Base-by-base conservation (phyloP, 2,797 vertebrate species). In the Arrhamphus sclerolepis region DNA sequence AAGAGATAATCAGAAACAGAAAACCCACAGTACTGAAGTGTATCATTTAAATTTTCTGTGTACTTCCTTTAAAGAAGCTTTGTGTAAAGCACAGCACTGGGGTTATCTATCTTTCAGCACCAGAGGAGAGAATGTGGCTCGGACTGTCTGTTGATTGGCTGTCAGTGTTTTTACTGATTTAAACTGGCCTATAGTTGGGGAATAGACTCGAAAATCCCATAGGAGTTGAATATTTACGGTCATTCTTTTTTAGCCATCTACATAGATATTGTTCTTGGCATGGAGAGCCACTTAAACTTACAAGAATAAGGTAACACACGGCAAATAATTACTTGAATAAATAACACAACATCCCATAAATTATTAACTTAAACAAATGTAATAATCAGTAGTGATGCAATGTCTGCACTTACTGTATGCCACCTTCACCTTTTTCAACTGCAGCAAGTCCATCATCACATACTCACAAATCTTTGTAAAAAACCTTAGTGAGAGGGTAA, bases 401-500 rank as follows among this genome's bases (percentile, higher is more conserved):
- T 5, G 7, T 47, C 51, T 21, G 18, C 24, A 47, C 22, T 59
- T 51, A 21, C 44, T 34, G 1, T 26, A 5, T 50, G 16, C 62
- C 41, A 40, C 14, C 21, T 67, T 71, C 24, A 14, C 34, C 19
- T 26, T 24, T 55, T 13, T 66, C 9, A 22, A 28, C 8, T 61
- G 38, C 24, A 6, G 34, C 21, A 16, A 48, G 47, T 74, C 62
- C 8, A 52, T 55, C 46, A 19, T 42, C 55, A 17, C 34, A 14
- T 16, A 38, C 49, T 90, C 76, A 94, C 80, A 96, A 83, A 72
- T 95, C 92, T 83, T 95, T 96, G 78, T 93, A 93, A 78, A 93
- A 96, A 63, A 95, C 94, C 53, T 92, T 92, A 22, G 94, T 94
- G 46, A 97, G 84, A 0, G 87, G 87, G 69, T 93, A 92, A 43